Evolutionary conservation across 2,113 vertebrate species (phyloP).

Genomic region (Chaenogobius annularis): DNA sequence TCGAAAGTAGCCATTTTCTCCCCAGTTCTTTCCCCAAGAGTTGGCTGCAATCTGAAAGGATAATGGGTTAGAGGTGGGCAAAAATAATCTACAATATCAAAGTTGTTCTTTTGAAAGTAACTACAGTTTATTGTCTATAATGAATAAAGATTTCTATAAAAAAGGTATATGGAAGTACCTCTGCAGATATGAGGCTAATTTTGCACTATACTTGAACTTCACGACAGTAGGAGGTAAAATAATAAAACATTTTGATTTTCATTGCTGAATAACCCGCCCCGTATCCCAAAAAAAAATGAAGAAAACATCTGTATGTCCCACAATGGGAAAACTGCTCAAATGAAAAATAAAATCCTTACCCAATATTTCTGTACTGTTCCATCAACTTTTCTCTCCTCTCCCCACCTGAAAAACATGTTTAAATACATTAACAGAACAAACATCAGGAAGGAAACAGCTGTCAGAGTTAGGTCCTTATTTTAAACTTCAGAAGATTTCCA

Average conservation of each 20-base stretch:
- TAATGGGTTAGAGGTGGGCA: background rate
- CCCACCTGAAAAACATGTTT: constrained; percentile 82
- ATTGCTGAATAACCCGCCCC: too few relatives aligned
- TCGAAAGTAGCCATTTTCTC: constrained; percentile 89
- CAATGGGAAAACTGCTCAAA: background rate
- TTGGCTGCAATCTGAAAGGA: constrained; percentile 87
- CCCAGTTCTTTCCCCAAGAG: constrained; percentile 95
- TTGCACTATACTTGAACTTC: too few relatives aligned
- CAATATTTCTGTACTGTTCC: constrained; percentile 87
- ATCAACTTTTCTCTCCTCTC: constrained; percentile 81
- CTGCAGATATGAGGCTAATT: too few relatives aligned
- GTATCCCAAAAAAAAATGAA: too few relatives aligned
- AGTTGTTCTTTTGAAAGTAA: background rate
- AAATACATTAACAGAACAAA: constrained; percentile 7
- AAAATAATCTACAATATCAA: background rate
- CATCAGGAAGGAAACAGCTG: background rate
- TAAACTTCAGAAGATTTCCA: constrained; percentile 1
- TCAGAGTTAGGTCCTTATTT: constrained; percentile 18
- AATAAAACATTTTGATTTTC: too few relatives aligned
- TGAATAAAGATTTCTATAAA: too few relatives aligned
- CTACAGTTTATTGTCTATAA: background rate
- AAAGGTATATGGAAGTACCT: too few relatives aligned
- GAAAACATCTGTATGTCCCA: background rate
- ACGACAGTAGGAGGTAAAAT: too few relatives aligned
- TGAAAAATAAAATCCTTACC: constrained; percentile 79